Conservation (phyloP, 1,140 invertebrate species). For the Lucilia sericata region DNA sequence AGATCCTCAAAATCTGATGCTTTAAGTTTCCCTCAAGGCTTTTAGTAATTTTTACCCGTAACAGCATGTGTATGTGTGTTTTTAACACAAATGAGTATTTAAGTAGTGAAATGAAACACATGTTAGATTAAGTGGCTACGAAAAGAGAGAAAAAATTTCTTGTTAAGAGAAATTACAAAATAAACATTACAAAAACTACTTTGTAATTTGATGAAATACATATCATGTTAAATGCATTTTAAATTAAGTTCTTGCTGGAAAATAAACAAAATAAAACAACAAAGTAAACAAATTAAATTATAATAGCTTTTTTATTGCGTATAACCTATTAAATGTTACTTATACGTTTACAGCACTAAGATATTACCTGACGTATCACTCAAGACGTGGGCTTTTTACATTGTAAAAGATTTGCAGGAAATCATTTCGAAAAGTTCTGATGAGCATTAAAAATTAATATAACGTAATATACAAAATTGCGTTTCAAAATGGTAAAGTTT, state of each 20-base stretch:
- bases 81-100: slow-evolving; percentile 33
- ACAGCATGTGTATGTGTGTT: background rate
- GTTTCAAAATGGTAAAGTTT: too few relatives aligned
- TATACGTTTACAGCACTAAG: background rate
- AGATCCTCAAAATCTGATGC: background rate
- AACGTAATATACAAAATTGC: too few relatives aligned
- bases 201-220: background rate
- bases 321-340: background rate
- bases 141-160: too few relatives aligned
- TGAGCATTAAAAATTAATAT: too few relatives aligned
- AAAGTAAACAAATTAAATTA: slow-evolving; percentile 2
- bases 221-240: slow-evolving; percentile 5
- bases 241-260: background rate
- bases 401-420: too few relatives aligned
- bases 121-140: background rate
- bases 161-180: slow-evolving; percentile 21
- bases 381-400: too few relatives aligned
- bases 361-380: too few relatives aligned
- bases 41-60: background rate
- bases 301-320: background rate
- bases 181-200: background rate
- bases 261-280: background rate
- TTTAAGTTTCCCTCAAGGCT: slow-evolving; percentile 34
- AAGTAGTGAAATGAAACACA: slow-evolving; percentile 38
- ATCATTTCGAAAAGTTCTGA: too few relatives aligned